These are phyloP conservation scores for Syrphus vitripennis DNA, from an alignment of 2,888 invertebrate species.

Conservation along the genomic window DNA sequence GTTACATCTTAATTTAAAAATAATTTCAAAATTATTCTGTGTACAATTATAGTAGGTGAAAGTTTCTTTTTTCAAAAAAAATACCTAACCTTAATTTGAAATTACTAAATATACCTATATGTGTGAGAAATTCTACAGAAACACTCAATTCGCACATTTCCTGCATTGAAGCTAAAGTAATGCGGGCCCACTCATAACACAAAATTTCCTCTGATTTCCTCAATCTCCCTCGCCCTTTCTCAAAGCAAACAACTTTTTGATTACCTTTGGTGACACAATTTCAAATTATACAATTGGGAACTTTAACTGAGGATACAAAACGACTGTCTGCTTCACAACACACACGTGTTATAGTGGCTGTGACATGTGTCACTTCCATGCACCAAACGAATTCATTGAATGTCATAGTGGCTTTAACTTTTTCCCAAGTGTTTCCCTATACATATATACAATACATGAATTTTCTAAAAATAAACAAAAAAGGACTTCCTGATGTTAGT, in stretches of 20 bases:
- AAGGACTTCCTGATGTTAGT: not conserved
- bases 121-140: too few relatives aligned
- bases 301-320: not conserved
- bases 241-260: slow-evolving; percentile 26
- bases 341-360: not conserved
- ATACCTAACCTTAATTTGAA: too few relatives aligned
- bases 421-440: slow-evolving; percentile 1
- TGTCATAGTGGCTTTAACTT: slow-evolving; percentile 13
- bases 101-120: not conserved
- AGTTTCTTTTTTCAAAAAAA: too few relatives aligned
- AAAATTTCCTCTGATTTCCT: too few relatives aligned
- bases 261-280: slow-evolving; percentile 21
- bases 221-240: not conserved
- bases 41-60: too few relatives aligned
- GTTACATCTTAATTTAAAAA: too few relatives aligned
- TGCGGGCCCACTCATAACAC: too few relatives aligned
- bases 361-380: slow-evolving; percentile 40
- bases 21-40: too few relatives aligned
- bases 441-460: too few relatives aligned
- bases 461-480: not conserved
- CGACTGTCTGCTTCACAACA: not conserved
- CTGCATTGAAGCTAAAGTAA: not conserved
- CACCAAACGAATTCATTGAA: slow-evolving; percentile 22
- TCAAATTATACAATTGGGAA: not conserved
- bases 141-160: not conserved